phyloP scores from a whole-genome alignment of 2,888 invertebrate genomes.

The Drosophila kuntzei region DNA sequence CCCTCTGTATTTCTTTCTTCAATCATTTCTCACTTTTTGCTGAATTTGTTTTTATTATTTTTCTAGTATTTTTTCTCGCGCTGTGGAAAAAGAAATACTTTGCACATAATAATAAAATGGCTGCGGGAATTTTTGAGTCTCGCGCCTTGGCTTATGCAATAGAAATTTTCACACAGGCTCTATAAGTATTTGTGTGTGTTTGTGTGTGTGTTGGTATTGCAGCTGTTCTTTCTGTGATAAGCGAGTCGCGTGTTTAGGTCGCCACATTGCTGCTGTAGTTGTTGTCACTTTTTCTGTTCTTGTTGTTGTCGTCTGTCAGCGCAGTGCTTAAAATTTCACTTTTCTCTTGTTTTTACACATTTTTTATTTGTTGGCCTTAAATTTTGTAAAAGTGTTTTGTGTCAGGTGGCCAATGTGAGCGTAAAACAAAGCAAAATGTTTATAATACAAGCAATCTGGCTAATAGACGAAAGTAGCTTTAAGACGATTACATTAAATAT shows the following conservation, averaged over 20 bases:
- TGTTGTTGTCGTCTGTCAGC: conserved; percentile 53
- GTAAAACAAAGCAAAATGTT: conserved; percentile 36
- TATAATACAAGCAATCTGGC: conserved; percentile 31
- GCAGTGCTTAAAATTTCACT: conserved; percentile 53
- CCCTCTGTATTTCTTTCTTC: conserved; percentile 12
- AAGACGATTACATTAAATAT: conserved; percentile 30
- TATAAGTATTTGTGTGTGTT: conserved; percentile 6
- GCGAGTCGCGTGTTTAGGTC: conserved; percentile 67
- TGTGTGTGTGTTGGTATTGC: conserved; percentile 35
- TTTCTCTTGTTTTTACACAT: conserved; percentile 17
- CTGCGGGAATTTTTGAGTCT: conserved; percentile 67
- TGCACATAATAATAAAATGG: conserved; percentile 79
- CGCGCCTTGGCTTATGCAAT: conserved; percentile 74
- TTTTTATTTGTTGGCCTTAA: conserved; percentile 31
- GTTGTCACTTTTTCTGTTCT: conserved; percentile 11
- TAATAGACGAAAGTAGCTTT: conserved; percentile 17
- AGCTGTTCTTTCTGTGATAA: conserved; percentile 74
- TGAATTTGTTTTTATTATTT: conserved; percentile 64
- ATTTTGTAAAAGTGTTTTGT: conserved; percentile 39
- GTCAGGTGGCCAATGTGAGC: conserved; percentile 58
- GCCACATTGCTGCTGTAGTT: conserved; percentile 34
- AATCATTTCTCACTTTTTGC: conserved; percentile 55
- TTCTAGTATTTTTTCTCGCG: conserved; percentile 37
- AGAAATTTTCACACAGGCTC: conserved; percentile 48
- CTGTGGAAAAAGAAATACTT: conserved; percentile 62